Conservation (phyloP, 2,888 invertebrate genomes). For the Eilema depressum region DNA sequence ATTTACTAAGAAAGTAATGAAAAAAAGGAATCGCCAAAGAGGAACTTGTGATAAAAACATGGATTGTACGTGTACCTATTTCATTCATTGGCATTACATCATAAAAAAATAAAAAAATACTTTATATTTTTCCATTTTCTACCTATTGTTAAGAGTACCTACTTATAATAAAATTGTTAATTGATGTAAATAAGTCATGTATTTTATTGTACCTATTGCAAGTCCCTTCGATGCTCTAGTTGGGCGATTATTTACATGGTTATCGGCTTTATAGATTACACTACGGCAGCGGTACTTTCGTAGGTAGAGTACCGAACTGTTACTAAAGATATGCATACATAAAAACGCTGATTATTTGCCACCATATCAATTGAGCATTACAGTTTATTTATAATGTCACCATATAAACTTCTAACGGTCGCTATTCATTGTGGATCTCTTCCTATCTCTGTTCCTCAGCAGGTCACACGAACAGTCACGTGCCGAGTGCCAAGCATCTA, state of each 20-base stretch:
- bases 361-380: too few relatives aligned
- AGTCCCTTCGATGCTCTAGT: background rate
- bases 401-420: too few relatives aligned
- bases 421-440: too few relatives aligned
- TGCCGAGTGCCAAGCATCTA: too few relatives aligned
- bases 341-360: too few relatives aligned
- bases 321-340: too few relatives aligned
- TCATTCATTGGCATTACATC: background rate
- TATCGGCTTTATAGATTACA: background rate
- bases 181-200: background rate
- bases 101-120: too few relatives aligned
- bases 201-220: background rate
- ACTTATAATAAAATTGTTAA: slow-evolving; percentile 24
- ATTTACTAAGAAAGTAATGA: background rate
- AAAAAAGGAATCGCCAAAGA: slow-evolving; percentile 40
- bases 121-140: slow-evolving; percentile 41
- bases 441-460: too few relatives aligned
- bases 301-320: too few relatives aligned
- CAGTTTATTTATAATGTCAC: too few relatives aligned
- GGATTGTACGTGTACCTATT: background rate
- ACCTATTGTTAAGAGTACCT: slow-evolving; percentile 23
- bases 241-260: background rate
- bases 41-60: slow-evolving; percentile 33
- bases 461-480: too few relatives aligned
- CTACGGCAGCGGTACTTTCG: background rate